A percentile compares a stretch with the other conserved stretches of the same genome.
Conservation (phyloP, 2,113 vertebrate genomes). For the Falcunculus frontatus region DNA sequence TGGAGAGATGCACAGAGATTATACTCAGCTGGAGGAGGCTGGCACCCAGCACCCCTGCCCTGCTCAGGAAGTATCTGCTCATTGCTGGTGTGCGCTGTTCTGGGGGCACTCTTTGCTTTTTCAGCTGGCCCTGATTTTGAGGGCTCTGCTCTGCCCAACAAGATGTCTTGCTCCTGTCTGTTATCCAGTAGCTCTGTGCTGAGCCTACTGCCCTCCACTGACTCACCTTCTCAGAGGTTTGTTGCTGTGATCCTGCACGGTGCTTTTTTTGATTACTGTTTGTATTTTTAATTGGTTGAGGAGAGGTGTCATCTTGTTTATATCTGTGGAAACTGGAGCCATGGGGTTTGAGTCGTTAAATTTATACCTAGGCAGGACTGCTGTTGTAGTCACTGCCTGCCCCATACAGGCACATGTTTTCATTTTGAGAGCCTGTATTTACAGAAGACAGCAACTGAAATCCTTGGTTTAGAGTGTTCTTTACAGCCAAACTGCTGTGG, state of each 20-base stretch:
- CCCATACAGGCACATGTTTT: not conserved
- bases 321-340: not conserved
- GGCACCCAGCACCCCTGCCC: not conserved
- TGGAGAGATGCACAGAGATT: not conserved
- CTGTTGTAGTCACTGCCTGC: not conserved
- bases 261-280: not conserved
- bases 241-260: not conserved
- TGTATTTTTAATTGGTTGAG: not conserved
- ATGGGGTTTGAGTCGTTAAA: not conserved
- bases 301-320: not conserved
- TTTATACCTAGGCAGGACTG: not conserved
- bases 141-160: not conserved
- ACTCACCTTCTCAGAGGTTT: not conserved
- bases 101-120: not conserved
- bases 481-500: not conserved
- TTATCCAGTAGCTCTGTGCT: accelerated
- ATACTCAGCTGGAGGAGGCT: not conserved
- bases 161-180: not conserved
- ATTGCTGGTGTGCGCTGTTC: not conserved
- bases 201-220: not conserved
- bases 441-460: not conserved
- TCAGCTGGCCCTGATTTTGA: not conserved
- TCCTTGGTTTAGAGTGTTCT: not conserved
- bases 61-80: not conserved
- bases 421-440: not conserved